Base-by-base conservation (phyloP, 2,797 vertebrate genomes). In the Rhynchotus rufescens region DNA sequence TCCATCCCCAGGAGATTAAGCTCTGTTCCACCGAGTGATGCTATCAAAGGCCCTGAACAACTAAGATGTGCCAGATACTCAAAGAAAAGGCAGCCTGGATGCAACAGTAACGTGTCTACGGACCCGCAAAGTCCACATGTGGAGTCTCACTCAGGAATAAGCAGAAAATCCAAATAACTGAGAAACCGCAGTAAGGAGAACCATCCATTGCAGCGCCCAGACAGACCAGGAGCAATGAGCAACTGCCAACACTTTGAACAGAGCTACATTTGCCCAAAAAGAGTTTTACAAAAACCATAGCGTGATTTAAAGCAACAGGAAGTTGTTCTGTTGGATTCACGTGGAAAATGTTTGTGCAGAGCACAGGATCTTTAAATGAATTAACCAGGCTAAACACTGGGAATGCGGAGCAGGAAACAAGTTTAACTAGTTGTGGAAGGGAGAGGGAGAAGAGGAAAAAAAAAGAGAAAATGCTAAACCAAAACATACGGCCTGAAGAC, bases 401-500 rank as follows among this genome's bases (percentile, higher is more conserved):
- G 77, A 94, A 89, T 80, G 61, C 0, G 1, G 32, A 54, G 65
- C 28, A 92, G 90, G 84, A 91, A 94, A 61, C 61, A 64, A 85
- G 88, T 92, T 93, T 79, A 85, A 91, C 40, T 57, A 64, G 52
- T 80, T 82, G 85, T 8, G 42, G 74, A 45, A 62, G 59, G 66
- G 94, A 42, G 89, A 96, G 90, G 69, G 77, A 80, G 89, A 6
- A 36, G 26, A 15, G 9, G 34, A 20, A 49, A 49, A 49, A 49
- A 47, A 13, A 93, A 0, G 2, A 92, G 85, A 84, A 96, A 95
- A 95, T 26, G 84, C 77, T 91, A 92, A 94, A 95, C 57, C 86
- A 95, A 95, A 94, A 89, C 94, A 93, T 89, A 95, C 79, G 93
- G 88, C 86, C 83, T 0, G 2, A 93, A 92, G 88, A 52, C 82